phyloP scores from a whole-genome alignment of 2,888 invertebrate species.

The Pyrocoelia pectoralis region DNA sequence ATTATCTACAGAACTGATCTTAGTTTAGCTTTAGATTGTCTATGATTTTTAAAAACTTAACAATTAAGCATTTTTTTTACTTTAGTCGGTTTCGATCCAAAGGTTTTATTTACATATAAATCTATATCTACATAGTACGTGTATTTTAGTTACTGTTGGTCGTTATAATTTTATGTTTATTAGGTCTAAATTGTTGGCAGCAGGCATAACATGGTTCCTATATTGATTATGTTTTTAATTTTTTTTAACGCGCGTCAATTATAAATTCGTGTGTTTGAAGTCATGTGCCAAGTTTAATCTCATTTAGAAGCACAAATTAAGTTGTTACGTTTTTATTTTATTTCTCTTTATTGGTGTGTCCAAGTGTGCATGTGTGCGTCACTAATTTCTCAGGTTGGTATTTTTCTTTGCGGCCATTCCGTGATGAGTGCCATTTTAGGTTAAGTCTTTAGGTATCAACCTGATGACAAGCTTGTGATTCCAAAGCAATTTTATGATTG shows the following conservation, averaged over 20 bases:
- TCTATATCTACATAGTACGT: conserved; percentile 21
- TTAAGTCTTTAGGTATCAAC: conserved; percentile 57
- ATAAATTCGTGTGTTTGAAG: conserved; percentile 44
- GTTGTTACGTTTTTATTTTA: conserved; percentile 34
- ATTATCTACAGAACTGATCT: conserved; percentile 60
- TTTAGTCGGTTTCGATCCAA: conserved; percentile 36
- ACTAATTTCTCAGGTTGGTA: conserved; percentile 56
- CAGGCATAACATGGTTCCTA: conserved; percentile 53
- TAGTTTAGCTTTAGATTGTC: conserved; percentile 44
- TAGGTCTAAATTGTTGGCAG: conserved; percentile 49
- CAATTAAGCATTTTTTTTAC: conserved; percentile 25
- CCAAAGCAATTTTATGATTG: conserved; percentile 46
- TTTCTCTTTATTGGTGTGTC: conserved; percentile 27
- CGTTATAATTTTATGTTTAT: conserved; percentile 43
- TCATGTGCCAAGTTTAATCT: conserved; percentile 47
- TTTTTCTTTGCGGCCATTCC: conserved; percentile 50
- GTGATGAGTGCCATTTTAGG: conserved; percentile 57
- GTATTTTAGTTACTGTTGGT: conserved; percentile 41
- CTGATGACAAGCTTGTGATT: conserved; percentile 51
- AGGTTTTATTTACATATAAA: conserved; percentile 32
- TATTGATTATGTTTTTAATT: conserved; percentile 23
- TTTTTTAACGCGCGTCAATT: conserved; percentile 50
- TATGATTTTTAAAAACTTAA: conserved; percentile 19
- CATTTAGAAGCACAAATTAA: conserved; percentile 43
- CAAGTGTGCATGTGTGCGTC: conserved; percentile 37